These are phyloP conservation scores for Buphagus erythrorhynchus DNA, from an alignment of 2,797 vertebrate species.

Conservation along the genomic window DNA sequence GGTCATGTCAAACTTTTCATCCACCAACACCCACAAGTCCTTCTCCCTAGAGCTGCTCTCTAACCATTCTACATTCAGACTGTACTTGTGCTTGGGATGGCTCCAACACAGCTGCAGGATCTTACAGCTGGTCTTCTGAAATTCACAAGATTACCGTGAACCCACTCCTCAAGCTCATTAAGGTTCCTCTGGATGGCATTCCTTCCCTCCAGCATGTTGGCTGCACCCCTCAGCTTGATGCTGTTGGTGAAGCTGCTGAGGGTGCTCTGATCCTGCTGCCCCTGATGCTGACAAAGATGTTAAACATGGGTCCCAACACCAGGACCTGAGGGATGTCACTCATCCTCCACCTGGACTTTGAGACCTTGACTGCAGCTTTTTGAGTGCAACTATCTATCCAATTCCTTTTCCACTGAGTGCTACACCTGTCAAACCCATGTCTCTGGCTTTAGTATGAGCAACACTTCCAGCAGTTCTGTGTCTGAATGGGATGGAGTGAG, in stretches of 20 bases:
- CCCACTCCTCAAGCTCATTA: not conserved
- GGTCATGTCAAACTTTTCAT: not conserved
- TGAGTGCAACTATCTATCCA: no score
- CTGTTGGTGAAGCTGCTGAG: no score
- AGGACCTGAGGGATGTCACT: fast-evolving
- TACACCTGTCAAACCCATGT: not conserved
- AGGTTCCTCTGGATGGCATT: not conserved
- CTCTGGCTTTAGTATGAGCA: not conserved
- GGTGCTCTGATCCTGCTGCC: fast-evolving
- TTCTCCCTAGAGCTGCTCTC: not conserved
- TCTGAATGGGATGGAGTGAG: not conserved
- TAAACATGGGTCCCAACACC: fast-evolving
- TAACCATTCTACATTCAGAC: fast-evolving
- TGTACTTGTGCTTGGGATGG: not conserved
- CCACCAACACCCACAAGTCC: not conserved
- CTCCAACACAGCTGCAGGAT: not conserved
- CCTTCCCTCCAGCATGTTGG: not conserved
- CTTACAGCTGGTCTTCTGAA: not conserved
- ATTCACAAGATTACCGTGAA: not conserved
- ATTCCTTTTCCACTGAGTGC: not conserved
- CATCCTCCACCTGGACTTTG: not conserved
- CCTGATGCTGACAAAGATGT: not conserved
- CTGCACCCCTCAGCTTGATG: not conserved
- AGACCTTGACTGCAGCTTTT: not conserved
- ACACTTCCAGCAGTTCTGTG: not conserved